Conservation (phyloP, 2,797 vertebrate species). For the Cynopterus sphinx region DNA sequence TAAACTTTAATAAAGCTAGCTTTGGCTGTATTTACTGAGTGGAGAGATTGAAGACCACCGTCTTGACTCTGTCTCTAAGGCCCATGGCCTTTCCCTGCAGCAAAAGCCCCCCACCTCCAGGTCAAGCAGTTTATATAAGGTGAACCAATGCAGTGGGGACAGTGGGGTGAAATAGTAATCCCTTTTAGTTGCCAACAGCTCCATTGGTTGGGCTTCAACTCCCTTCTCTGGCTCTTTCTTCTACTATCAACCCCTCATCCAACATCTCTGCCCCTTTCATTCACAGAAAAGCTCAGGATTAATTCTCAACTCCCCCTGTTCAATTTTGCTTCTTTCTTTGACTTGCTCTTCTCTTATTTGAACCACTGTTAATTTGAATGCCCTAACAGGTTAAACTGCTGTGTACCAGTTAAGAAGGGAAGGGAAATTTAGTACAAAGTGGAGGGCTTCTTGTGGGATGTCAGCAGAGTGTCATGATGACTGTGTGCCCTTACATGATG, state of each 20-base stretch:
- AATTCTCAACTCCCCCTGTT: not conserved
- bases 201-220: not conserved
- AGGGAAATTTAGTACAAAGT: not conserved
- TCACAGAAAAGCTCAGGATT: not conserved
- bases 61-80: not conserved
- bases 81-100: not conserved
- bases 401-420: not conserved
- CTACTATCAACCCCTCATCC: not conserved
- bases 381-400: not conserved
- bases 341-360: not conserved
- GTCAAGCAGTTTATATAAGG: not conserved
- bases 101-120: not conserved
- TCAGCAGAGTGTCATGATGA: not conserved
- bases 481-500: accelerated
- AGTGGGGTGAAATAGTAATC: not conserved
- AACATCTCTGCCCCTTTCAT: not conserved
- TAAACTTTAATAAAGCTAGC: not conserved
- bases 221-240: not conserved
- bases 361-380: not conserved
- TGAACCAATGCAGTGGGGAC: not conserved
- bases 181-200: not conserved
- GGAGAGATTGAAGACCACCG: not conserved
- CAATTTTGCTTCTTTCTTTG: not conserved
- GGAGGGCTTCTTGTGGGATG: not conserved
- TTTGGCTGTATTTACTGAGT: not conserved